A percentile compares a stretch with the other conserved stretches of the same genome.
Evolutionary conservation across 2,113 vertebrate species (phyloP).

Genomic region (Bos javanicus): DNA sequence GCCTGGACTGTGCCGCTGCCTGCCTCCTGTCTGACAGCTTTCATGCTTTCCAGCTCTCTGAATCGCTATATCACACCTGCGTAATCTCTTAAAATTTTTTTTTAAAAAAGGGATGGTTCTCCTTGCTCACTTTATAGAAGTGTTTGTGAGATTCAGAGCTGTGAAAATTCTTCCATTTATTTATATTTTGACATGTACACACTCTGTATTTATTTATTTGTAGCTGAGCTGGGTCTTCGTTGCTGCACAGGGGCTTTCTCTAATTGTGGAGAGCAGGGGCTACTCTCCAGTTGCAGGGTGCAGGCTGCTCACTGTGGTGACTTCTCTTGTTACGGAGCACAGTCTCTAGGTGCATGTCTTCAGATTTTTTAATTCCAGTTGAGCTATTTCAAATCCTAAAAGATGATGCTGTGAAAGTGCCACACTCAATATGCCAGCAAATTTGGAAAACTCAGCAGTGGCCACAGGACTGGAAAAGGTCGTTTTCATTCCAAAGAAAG

Average conservation of each 20-base stretch:
- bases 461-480: background rate
- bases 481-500: background rate
- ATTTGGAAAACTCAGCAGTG: background rate
- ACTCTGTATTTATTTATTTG: background rate
- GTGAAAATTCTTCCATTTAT: background rate
- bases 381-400: background rate
- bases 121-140: background rate
- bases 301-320: background rate
- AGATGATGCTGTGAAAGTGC: background rate
- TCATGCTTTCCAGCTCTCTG: background rate
- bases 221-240: background rate
- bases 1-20: background rate
- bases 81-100: background rate
- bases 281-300: background rate
- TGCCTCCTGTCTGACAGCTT: background rate
- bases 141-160: background rate
- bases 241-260: background rate
- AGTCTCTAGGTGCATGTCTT: background rate
- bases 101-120: background rate
- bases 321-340: accelerated
- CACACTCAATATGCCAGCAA: background rate
- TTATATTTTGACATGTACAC: background rate
- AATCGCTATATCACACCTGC: background rate
- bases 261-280: background rate
- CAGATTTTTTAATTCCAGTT: background rate